These are phyloP conservation scores for Tarsius wallacei DNA, from an alignment of 2,797 vertebrate genomes.

Conservation along the genomic window DNA sequence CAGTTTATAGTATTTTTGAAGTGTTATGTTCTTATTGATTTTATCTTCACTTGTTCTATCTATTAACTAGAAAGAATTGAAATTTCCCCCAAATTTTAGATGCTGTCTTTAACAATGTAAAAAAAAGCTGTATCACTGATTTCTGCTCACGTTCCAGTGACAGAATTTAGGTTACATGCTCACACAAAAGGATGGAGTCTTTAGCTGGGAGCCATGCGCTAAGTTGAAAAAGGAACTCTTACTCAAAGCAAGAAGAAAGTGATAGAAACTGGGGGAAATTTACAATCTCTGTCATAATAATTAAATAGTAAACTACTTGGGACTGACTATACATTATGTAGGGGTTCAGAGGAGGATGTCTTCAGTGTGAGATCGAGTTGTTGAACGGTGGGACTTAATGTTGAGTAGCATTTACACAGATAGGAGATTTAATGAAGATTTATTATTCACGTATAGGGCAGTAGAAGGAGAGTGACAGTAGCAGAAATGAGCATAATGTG, in stretches of 20 bases:
- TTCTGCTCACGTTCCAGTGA: neutral
- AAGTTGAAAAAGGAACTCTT: neutral
- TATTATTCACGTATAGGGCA: neutral
- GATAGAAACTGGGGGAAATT: neutral
- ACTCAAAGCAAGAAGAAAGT: slow-evolving; percentile 32
- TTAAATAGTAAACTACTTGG: neutral
- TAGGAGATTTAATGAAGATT: neutral
- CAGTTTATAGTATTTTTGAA: neutral
- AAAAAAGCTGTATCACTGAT: slow-evolving; percentile 9
- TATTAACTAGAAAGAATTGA: neutral
- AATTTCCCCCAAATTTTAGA: neutral
- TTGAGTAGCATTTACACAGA: neutral
- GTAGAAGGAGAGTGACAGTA: neutral
- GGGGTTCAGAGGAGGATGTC: neutral
- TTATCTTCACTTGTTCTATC: neutral
- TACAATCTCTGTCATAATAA: neutral
- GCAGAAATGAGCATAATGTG: neutral
- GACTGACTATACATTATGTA: neutral
- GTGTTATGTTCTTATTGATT: neutral
- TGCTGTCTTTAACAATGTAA: neutral
- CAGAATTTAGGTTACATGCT: slow-evolving; percentile 9
- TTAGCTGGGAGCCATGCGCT: neutral
- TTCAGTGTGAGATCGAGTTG: neutral
- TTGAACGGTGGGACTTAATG: neutral
- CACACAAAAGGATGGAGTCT: neutral